Percentiles rank a stretch among this genome's conserved stretches.
These are phyloP conservation scores for Contarinia nasturtii DNA, from an alignment of 1,140 invertebrate species.

Conservation along the genomic window DNA sequence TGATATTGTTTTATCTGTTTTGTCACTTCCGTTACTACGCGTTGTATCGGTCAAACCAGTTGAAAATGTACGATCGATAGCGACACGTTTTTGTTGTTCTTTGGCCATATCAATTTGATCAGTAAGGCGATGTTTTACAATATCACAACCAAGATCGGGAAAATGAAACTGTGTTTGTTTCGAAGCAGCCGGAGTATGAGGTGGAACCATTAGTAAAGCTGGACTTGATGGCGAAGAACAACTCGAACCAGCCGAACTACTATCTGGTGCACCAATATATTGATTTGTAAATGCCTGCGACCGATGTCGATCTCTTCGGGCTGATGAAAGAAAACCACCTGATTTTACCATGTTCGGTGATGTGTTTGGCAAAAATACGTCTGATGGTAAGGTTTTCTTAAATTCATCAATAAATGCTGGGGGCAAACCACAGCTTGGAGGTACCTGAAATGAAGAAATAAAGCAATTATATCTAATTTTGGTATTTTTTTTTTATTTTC, in stretches of 20 bases:
- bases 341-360: conserved; percentile 21
- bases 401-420: conserved; percentile 64
- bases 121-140: background rate
- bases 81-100: background rate
- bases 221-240: conserved; percentile 91
- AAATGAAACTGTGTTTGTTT: conserved; percentile 66
- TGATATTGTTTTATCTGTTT: conserved; percentile 71
- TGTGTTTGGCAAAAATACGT: conserved; percentile 28
- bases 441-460: conserved; percentile 42
- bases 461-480: too few relatives aligned
- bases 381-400: conserved; percentile 41
- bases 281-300: background rate
- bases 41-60: background rate
- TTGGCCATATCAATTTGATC: too few relatives aligned
- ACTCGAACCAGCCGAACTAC: conserved; percentile 85
- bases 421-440: conserved; percentile 78
- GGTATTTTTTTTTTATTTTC: too few relatives aligned
- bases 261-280: conserved; percentile 43
- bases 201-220: conserved; percentile 40
- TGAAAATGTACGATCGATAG: background rate
- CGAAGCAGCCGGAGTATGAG: conserved; percentile 27
- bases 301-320: background rate
- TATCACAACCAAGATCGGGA: conserved; percentile 31
- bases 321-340: conserved; percentile 20
- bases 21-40: conserved; percentile 51